Evolutionary conservation across 2,797 vertebrate species (phyloP), one percentile per base, ranked within the genome.

Genomic region (Mionectes olivaceus): DNA sequence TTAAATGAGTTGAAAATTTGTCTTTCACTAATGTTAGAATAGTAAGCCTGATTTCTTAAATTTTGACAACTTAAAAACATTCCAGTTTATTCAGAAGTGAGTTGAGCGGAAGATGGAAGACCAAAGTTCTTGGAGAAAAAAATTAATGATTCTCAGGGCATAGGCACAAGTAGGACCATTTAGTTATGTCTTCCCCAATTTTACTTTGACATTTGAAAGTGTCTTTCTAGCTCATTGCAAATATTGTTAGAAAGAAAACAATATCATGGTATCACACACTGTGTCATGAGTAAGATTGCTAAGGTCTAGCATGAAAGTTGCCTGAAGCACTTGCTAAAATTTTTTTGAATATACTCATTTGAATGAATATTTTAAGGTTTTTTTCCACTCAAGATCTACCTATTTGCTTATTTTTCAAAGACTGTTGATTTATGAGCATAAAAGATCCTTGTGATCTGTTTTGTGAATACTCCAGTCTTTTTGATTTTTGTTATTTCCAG

Each of bases 111-210:
- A 73, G 15, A 47, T 24, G 13, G 17, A 56, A 32, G 12, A 68
- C 59, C 7, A 50, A 35, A 46, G 13, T 50, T 44, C 19, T 49
- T 24, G 21, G 14, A 57, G 19, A 47, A 89, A 69, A 67, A 41
- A 73, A 63, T 3, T 14, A 28, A 28, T 23, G 5, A n/a, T 32
- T 50, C 44, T 50, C 12, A 25, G 18, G 41, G 11, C 7, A 79
- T 7, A 60, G 22, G 12, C 13, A 28, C 11, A 63, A 89, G 7
- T 73, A 61, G 7, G 68, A 59, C 8, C 3, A 23, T 61, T 63
- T 39, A 7, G 8, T 52, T 77, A 39, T 0, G 0, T 35, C 60
- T 60, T 19, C 11, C 19, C 3, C 1, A 5, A 2, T 28, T 89
- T 78, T 55, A 49, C n/a, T 85, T 25, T 46, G 35, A 41, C 8